phyloP scores from a whole-genome alignment of 1,140 invertebrate species.

The Harpegnathos saltator region DNA sequence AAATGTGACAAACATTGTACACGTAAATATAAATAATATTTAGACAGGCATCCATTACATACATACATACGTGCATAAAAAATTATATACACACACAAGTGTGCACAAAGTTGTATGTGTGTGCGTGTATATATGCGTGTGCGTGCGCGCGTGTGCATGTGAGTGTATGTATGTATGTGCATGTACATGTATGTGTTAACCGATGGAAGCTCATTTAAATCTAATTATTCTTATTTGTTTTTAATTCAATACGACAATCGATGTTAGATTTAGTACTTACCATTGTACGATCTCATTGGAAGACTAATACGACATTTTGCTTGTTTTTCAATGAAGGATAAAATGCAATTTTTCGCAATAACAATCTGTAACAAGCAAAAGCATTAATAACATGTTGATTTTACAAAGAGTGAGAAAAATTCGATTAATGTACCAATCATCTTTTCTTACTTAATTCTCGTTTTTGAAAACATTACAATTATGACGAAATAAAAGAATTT shows the following conservation, averaged over 20 bases:
- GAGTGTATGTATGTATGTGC: constrained; percentile 35
- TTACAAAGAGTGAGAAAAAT: too few species aligned
- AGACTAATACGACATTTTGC: background rate
- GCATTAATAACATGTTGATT: too few species aligned
- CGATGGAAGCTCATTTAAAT: constrained; percentile 49
- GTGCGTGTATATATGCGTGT: constrained; percentile 55
- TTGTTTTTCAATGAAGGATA: too few species aligned
- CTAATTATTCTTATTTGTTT: constrained; percentile 37
- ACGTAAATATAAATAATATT: constrained; percentile 70
- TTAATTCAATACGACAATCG: background rate
- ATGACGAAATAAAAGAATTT: background rate
- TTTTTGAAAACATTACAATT: too few species aligned
- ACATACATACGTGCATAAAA: constrained; percentile 24
- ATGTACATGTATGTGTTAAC: constrained; percentile 62
- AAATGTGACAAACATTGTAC: constrained; percentile 67
- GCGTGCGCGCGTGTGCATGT: constrained; percentile 37
- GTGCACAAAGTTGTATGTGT: constrained; percentile 29
- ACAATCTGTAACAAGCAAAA: too few species aligned
- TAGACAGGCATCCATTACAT: constrained; percentile 49
- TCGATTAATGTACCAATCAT: too few species aligned
- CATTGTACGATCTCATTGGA: background rate
- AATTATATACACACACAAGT: constrained; percentile 5
- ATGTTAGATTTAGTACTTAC: background rate
- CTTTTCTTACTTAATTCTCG: too few species aligned
- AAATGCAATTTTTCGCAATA: too few species aligned